Conservation (phyloP, 2,113 vertebrate species). For the Hyaena hyaena region DNA sequence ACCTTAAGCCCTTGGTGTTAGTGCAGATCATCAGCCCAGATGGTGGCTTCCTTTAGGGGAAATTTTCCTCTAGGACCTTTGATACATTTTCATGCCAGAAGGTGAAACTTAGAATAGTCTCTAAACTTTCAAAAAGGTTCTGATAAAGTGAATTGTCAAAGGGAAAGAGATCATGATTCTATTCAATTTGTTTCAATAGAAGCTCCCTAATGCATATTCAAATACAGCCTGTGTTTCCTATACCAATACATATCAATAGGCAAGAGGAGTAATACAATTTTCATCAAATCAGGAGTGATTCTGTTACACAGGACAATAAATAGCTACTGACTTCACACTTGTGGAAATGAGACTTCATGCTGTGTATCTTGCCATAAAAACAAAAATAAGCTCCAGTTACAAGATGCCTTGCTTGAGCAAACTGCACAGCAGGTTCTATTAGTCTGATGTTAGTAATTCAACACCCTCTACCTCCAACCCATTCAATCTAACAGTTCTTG, state of each 20-base stretch:
- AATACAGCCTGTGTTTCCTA: neutral
- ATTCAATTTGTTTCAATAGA: neutral
- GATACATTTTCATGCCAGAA: neutral
- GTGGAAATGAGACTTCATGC: neutral
- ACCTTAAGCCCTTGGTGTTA: neutral
- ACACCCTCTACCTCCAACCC: neutral
- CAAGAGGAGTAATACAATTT: neutral
- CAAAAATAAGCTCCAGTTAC: neutral
- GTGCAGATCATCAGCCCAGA: neutral
- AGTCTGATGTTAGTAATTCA: neutral
- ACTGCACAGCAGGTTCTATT: neutral
- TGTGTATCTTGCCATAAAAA: neutral
- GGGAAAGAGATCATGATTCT: neutral
- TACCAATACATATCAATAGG: neutral
- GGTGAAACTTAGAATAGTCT: neutral
- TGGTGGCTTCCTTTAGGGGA: neutral
- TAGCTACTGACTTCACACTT: neutral
- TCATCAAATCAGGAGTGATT: neutral
- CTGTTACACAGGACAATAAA: neutral
- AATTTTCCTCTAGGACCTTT: neutral
- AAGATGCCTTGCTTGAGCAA: neutral
- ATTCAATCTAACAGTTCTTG: neutral
- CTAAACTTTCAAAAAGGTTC: neutral
- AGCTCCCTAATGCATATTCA: neutral
- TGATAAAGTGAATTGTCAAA: neutral